phyloP scores from a whole-genome alignment of 2,888 invertebrate genomes.

The Sturmia bella region DNA sequence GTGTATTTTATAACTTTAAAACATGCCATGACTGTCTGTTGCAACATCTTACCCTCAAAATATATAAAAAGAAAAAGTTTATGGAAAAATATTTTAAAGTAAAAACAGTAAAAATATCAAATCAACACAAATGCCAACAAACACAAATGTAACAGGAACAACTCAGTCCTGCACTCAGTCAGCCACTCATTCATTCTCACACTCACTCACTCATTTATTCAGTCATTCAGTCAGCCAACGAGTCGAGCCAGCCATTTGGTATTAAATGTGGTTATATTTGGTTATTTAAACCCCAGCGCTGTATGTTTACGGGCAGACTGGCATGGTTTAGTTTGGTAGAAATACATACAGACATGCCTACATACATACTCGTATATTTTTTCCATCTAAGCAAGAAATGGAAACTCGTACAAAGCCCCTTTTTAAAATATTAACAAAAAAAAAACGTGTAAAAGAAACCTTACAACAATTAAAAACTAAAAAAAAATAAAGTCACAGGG shows the following conservation, averaged over 20 bases:
- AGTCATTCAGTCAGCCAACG: constrained; percentile 19
- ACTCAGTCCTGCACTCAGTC: constrained; percentile 40
- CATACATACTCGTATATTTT: not conserved
- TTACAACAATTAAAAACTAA: constrained; percentile 55
- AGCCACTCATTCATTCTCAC: constrained; percentile 21
- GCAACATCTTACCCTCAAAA: constrained; percentile 51
- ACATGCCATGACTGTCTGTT: constrained; percentile 34
- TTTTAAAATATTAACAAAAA: constrained; percentile 6
- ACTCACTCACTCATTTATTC: constrained; percentile 24
- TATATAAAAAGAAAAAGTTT: constrained; percentile 15
- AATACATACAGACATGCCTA: not conserved
- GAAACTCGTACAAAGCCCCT: constrained; percentile 34
- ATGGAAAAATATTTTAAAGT: constrained; percentile 21
- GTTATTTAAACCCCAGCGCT: constrained; percentile 59
- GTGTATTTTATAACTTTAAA: constrained; percentile 7
- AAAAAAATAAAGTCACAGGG: constrained; percentile 22
- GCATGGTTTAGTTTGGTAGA: constrained; percentile 58
- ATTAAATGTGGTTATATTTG: constrained; percentile 67
- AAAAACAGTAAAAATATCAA: constrained; percentile 28
- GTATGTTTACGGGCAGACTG: constrained; percentile 54
- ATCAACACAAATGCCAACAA: constrained; percentile 19
- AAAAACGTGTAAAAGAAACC: constrained; percentile 58
- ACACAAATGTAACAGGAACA: constrained; percentile 27
- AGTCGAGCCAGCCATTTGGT: constrained; percentile 48
- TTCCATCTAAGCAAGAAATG: constrained; percentile 28